A percentile compares a stretch with the other conserved stretches of the same genome.
These are phyloP conservation scores for Oreohelix idahoensis DNA, from an alignment of 1,140 invertebrate genomes.

Conservation along the genomic window DNA sequence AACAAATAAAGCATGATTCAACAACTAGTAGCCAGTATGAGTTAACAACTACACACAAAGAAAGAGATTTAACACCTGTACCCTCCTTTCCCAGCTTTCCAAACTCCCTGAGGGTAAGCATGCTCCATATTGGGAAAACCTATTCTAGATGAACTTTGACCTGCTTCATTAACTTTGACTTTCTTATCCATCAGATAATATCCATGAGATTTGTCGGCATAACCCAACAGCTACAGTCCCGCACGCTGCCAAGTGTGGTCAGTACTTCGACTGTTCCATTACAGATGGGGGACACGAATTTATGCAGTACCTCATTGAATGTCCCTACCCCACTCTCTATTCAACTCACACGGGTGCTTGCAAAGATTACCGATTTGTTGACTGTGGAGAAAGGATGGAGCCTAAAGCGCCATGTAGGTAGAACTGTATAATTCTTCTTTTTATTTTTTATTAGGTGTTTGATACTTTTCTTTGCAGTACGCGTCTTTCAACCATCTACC, in stretches of 20 bases:
- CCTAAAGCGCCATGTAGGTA: constrained; percentile 46
- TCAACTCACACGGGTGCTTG: constrained; percentile 33
- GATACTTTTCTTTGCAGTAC: too few species aligned
- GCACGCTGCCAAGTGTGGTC: constrained; percentile 26
- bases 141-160: too few species aligned
- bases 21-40: too few species aligned
- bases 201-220: constrained; percentile 20
- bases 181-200: constrained; percentile 29
- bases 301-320: constrained; percentile 40
- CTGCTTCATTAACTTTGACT: not conserved
- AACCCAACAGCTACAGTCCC: constrained; percentile 38
- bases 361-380: constrained; percentile 26
- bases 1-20: too few species aligned
- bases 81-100: too few species aligned
- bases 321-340: constrained; percentile 43
- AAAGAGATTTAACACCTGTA: too few species aligned
- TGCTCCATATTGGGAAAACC: too few species aligned
- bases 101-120: too few species aligned
- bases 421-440: too few species aligned
- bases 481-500: too few species aligned
- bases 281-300: not conserved
- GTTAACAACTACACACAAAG: too few species aligned
- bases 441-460: too few species aligned
- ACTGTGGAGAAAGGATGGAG: constrained; percentile 34
- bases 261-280: constrained; percentile 39